Conservation (phyloP, 1,140 invertebrate genomes). For the Drosophila melanica region DNA sequence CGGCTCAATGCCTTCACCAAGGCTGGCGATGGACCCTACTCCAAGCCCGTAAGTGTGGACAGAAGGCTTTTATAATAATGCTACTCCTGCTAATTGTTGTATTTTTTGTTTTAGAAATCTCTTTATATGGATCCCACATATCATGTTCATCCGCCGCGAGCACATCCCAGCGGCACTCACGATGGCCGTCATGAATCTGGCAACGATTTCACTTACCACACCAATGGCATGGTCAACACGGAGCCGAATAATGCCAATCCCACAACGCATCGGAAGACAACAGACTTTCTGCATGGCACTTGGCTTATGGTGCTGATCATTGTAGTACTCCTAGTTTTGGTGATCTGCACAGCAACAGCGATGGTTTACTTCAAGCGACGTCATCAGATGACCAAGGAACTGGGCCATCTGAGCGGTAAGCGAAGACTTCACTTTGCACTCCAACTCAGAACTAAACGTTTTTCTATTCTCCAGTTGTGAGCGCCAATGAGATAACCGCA, state of each 20-base stretch:
- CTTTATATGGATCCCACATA: slow-evolving; percentile 87
- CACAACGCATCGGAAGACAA: slow-evolving; percentile 76
- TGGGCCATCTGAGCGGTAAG: slow-evolving; percentile 85
- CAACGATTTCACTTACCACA: slow-evolving; percentile 70
- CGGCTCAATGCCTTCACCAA: slow-evolving; percentile 90
- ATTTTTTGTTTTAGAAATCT: slow-evolving; percentile 56
- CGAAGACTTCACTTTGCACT: neutral
- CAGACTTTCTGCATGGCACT: slow-evolving; percentile 87
- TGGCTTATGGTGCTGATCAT: slow-evolving; percentile 91
- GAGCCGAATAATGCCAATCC: slow-evolving; percentile 60
- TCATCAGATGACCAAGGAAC: slow-evolving; percentile 87
- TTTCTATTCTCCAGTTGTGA: slow-evolving; percentile 80
- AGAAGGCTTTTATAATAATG: fast-evolving
- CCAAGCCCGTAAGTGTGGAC: slow-evolving; percentile 84
- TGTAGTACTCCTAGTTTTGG: slow-evolving; percentile 86
- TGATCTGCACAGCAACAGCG: slow-evolving; percentile 87
- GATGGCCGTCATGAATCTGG: slow-evolving; percentile 65
- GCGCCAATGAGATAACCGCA: slow-evolving; percentile 88
- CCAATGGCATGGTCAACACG: slow-evolving; percentile 56
- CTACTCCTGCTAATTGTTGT: neutral
- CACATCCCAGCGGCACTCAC: slow-evolving; percentile 85
- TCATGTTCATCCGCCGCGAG: slow-evolving; percentile 85
- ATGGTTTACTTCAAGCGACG: slow-evolving; percentile 87
- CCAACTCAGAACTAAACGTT: neutral
- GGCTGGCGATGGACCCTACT: slow-evolving; percentile 89